phyloP scores from a whole-genome alignment of 2,797 vertebrate genomes.

The Periparus ater region DNA sequence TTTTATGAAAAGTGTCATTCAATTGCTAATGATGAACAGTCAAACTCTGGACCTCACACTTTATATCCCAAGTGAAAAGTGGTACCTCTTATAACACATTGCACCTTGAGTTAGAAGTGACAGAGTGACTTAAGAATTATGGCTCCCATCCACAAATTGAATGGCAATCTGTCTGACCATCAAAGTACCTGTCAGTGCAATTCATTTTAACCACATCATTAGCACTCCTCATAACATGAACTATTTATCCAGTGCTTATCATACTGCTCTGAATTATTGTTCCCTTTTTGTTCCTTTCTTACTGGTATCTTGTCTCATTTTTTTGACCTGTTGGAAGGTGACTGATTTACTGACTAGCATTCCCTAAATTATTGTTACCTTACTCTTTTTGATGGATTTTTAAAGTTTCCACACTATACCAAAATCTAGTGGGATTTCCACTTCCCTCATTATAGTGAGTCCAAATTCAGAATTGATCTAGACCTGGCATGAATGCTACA shows the following conservation, averaged over 20 bases:
- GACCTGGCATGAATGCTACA: not conserved
- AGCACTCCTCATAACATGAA: not conserved
- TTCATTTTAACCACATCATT: not conserved
- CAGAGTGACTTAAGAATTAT: not conserved
- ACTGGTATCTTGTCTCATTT: not conserved
- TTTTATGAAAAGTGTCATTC: conserved; percentile 40
- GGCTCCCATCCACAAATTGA: not conserved
- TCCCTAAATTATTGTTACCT: not conserved
- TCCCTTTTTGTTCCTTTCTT: not conserved
- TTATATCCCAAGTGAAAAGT: not conserved
- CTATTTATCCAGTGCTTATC: not conserved
- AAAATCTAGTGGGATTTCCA: not conserved
- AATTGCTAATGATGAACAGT: not conserved
- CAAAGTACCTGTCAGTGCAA: not conserved
- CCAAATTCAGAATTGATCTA: not conserved
- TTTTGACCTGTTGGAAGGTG: not conserved
- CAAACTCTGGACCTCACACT: not conserved
- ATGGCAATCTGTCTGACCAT: not conserved
- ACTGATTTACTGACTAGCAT: not conserved
- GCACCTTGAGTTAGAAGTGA: not conserved
- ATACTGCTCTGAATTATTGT: not conserved
- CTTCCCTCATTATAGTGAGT: not conserved
- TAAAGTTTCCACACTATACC: not conserved
- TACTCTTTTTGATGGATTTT: not conserved
- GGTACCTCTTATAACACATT: not conserved